Conservation (phyloP, 2,113 vertebrate genomes). For the Tursiops truncatus region DNA sequence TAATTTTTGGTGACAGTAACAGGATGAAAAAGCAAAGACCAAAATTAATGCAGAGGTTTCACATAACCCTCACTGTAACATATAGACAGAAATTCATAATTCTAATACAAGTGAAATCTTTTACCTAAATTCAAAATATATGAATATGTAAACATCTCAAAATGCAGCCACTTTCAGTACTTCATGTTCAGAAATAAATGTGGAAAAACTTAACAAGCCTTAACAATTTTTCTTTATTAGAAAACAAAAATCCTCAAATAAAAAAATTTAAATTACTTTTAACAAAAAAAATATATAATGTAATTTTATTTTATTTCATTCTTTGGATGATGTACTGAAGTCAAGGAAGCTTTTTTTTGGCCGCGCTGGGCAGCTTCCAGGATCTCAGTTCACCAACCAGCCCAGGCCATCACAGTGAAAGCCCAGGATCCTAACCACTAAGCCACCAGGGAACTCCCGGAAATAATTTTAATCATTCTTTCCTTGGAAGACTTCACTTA, state of each 20-base stretch:
- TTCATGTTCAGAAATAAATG: neutral
- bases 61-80: neutral
- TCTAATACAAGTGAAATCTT: neutral
- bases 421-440: neutral
- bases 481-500: neutral
- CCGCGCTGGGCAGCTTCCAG: neutral
- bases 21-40: neutral
- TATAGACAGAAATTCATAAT: neutral
- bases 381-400: neutral
- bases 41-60: neutral
- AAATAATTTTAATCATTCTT: neutral
- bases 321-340: neutral
- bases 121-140: neutral
- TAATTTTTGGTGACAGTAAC: neutral
- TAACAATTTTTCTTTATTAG: neutral
- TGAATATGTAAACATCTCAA: neutral
- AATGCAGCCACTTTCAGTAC: neutral
- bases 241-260: neutral
- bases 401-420: neutral
- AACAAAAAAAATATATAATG: neutral
- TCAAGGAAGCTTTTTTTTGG: neutral
- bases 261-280: slow-evolving; percentile 7
- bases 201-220: neutral
- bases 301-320: slow-evolving; percentile 3
- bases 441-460: neutral